Conservation (phyloP, 2,797 vertebrate genomes). For the Falco berigora region DNA sequence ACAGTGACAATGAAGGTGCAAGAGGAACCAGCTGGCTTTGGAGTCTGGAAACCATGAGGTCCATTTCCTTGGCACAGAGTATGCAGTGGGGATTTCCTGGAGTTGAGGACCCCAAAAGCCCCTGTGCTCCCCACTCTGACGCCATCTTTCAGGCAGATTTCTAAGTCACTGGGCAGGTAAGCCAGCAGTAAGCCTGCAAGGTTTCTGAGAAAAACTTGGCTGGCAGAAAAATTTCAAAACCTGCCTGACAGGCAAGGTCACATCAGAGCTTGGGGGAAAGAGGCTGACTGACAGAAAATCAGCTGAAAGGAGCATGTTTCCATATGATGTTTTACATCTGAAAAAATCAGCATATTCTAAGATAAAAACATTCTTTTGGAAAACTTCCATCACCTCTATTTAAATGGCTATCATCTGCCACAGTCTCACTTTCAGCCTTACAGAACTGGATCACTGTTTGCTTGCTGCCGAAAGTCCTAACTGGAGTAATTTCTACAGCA, state of each 20-base stretch:
- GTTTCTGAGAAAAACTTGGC: constrained; percentile 10
- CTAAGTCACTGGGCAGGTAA: not conserved
- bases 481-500: not conserved
- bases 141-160: not conserved
- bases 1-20: not conserved
- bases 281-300: not conserved
- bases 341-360: constrained; percentile 4
- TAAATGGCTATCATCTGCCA: not conserved
- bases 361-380: not conserved
- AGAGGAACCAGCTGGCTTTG: not conserved
- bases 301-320: not conserved
- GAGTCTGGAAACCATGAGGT: not conserved
- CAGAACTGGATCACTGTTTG: not conserved
- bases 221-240: constrained; percentile 11
- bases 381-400: not conserved
- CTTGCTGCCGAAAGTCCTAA: not conserved
- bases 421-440: not conserved
- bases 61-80: not conserved
- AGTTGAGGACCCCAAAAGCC: not conserved
- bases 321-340: not conserved
- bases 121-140: not conserved
- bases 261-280: not conserved
- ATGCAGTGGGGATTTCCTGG: not conserved
- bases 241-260: constrained; percentile 7
- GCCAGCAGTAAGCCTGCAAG: not conserved